Evolutionary conservation across 1,140 invertebrate genomes (phyloP).

Genomic region (Aporrectodea caliginosa): DNA sequence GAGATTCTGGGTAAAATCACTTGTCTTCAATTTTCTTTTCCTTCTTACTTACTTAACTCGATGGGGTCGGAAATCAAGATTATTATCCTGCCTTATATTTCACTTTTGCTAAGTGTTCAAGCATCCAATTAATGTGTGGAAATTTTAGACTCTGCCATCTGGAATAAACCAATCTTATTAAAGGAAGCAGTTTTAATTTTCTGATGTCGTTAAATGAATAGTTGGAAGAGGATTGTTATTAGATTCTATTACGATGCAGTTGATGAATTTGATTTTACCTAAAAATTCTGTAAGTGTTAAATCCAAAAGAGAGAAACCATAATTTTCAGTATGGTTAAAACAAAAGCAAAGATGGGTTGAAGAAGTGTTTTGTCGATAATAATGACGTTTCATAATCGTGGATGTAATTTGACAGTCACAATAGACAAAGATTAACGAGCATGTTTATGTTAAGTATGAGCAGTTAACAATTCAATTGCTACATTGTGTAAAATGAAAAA

Average conservation of each 20-base stretch:
- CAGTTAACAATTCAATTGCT: background rate
- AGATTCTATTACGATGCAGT: too few relatives aligned
- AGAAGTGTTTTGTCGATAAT: background rate
- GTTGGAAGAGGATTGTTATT: too few relatives aligned
- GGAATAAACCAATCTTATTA: too few relatives aligned
- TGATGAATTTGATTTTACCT: too few relatives aligned
- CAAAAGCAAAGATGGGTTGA: too few relatives aligned
- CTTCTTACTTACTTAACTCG: background rate
- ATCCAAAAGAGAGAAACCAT: too few relatives aligned
- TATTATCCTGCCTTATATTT: background rate
- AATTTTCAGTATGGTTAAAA: too few relatives aligned
- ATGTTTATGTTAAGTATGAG: background rate
- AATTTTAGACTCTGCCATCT: background rate
- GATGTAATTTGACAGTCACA: background rate
- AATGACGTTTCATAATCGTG: background rate
- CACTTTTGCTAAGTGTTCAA: background rate
- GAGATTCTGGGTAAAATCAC: constrained; percentile 80
- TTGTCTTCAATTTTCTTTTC: background rate
- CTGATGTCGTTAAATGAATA: too few relatives aligned
- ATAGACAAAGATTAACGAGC: too few relatives aligned
- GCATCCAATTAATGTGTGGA: background rate
- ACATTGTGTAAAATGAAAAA: too few relatives aligned
- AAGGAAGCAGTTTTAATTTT: too few relatives aligned
- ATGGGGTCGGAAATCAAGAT: background rate
- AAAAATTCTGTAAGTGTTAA: too few relatives aligned